Percentiles rank a stretch among this genome's conserved stretches.
phyloP scores from a whole-genome alignment of 2,888 invertebrate species.

The Nomada fabriciana region DNA sequence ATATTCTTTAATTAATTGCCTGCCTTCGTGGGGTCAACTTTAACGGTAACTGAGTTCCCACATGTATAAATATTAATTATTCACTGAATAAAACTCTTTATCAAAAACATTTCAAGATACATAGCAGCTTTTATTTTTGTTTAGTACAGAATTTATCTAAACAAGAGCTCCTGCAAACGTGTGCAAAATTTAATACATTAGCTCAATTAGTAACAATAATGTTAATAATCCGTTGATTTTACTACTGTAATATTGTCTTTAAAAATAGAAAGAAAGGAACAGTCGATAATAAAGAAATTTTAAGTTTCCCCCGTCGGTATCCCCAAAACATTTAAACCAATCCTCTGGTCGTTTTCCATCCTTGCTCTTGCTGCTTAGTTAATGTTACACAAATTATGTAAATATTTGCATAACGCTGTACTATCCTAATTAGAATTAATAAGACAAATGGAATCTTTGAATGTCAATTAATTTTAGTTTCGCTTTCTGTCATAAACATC shows the following conservation, averaged over 20 bases:
- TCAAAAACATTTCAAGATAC: not conserved
- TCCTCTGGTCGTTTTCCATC: too few relatives aligned
- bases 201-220: not conserved
- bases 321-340: conserved; percentile 4
- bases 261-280: not conserved
- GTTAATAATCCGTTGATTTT: not conserved
- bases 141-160: not conserved
- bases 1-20: not conserved
- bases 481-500: not conserved
- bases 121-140: not conserved
- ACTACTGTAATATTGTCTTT: not conserved
- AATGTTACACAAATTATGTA: not conserved
- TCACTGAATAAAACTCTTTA: conserved; percentile 5
- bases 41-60: not conserved
- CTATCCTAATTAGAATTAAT: not conserved
- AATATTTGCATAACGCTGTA: not conserved
- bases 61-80: not conserved
- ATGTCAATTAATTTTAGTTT: not conserved
- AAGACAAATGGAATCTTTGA: not conserved
- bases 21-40: not conserved
- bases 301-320: conserved; percentile 52
- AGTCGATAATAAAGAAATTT: conserved; percentile 62
- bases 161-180: not conserved
- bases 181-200: not conserved
- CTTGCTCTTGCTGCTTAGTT: not conserved